phyloP scores from a whole-genome alignment of 1,140 invertebrate species.

The Eubasilissa regina region DNA sequence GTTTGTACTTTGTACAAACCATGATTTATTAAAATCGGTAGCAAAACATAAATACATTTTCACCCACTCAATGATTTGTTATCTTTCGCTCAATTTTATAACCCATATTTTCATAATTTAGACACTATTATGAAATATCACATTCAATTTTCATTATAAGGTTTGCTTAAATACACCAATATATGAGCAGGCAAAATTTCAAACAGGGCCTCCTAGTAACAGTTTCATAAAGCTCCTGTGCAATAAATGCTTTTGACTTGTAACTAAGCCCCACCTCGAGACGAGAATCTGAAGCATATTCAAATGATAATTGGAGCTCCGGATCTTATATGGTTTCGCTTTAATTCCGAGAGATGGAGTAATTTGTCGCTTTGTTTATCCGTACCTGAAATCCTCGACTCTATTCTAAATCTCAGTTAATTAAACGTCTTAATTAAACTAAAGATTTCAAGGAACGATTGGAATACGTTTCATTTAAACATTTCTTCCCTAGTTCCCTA shows the following conservation, averaged over 20 bases:
- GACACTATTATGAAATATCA: neutral
- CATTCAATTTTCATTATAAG: neutral
- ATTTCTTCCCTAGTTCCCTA: neutral
- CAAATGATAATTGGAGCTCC: slow-evolving; percentile 54
- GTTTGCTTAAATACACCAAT: neutral
- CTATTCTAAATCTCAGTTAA: slow-evolving; percentile 59
- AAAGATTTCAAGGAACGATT: slow-evolving; percentile 55
- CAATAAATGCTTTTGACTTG: slow-evolving; percentile 59
- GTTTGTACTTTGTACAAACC: too few species aligned
- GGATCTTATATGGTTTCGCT: slow-evolving; percentile 48
- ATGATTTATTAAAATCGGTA: too few species aligned
- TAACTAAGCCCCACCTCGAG: slow-evolving; percentile 42
- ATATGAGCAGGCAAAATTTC: neutral
- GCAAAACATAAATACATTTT: too few species aligned
- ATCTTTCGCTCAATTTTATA: too few species aligned
- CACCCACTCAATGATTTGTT: too few species aligned
- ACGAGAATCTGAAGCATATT: slow-evolving; percentile 52
- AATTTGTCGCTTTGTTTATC: slow-evolving; percentile 60
- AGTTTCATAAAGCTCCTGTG: slow-evolving; percentile 44
- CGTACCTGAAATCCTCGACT: slow-evolving; percentile 56
- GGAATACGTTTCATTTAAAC: slow-evolving; percentile 48
- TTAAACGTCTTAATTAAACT: slow-evolving; percentile 61
- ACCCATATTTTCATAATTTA: too few species aligned
- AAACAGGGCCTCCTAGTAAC: neutral
- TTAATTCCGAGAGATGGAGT: slow-evolving; percentile 45